These are phyloP conservation scores for Anneissia japonica DNA, from an alignment of 35 echinoderm and acorn worm species.

Conservation along the genomic window DNA sequence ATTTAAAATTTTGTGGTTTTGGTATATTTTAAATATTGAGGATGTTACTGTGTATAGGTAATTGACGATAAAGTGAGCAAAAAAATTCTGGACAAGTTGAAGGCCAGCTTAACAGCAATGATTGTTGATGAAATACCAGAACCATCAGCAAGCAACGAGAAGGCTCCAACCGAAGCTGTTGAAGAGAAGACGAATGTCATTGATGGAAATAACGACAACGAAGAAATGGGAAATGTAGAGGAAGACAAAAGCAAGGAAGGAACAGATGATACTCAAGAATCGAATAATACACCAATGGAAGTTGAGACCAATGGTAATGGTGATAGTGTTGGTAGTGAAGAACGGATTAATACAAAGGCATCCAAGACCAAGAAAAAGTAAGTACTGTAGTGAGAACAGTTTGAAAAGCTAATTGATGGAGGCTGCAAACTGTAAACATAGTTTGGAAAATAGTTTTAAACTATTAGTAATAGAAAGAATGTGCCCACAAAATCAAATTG, in stretches of 20 bases:
- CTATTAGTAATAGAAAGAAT: too few relatives aligned
- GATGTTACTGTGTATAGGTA: not conserved
- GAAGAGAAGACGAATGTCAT: too few relatives aligned
- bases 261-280: too few relatives aligned
- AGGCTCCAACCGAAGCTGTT: not conserved
- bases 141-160: not conserved
- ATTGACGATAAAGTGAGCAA: not conserved
- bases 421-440: too few relatives aligned
- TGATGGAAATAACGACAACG: not conserved
- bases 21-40: too few relatives aligned
- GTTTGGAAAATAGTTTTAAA: too few relatives aligned
- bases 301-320: not conserved
- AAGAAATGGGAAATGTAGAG: not conserved
- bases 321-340: too few relatives aligned
- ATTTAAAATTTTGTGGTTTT: too few relatives aligned
- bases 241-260: not conserved
- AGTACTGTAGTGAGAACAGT: too few relatives aligned
- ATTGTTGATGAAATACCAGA: not conserved
- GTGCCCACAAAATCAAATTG: too few relatives aligned
- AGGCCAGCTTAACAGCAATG: not conserved
- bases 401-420: too few relatives aligned
- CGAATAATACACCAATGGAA: not conserved
- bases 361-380: not conserved
- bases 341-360: not conserved
- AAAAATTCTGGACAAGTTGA: not conserved